These are phyloP conservation scores for Calycopis cecrops DNA, from an alignment of 1,140 invertebrate genomes.

Conservation along the genomic window DNA sequence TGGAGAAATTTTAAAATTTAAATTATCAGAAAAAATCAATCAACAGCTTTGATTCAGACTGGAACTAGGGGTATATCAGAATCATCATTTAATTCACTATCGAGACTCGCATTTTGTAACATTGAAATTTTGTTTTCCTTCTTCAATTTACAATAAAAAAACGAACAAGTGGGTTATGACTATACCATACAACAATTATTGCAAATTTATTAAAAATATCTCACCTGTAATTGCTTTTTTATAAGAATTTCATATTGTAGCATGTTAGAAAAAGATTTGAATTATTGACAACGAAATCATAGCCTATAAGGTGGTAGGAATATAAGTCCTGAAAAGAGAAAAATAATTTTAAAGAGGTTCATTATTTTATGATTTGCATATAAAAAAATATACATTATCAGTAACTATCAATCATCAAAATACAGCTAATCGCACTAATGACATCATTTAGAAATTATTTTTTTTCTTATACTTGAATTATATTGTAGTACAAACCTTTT, in stretches of 20 bases:
- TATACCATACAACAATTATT: no score
- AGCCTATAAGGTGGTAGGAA: no score
- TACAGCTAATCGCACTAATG: conserved; percentile 26
- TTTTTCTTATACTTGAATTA: not conserved
- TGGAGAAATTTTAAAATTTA: no score
- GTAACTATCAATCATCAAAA: conserved; percentile 27
- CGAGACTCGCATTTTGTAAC: not conserved
- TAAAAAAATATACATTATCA: conserved; percentile 21
- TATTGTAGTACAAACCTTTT: not conserved
- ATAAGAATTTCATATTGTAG: no score
- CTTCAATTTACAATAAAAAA: no score
- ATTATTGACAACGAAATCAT: no score
- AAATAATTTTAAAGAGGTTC: not conserved
- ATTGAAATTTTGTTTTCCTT: no score
- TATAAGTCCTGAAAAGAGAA: not conserved
- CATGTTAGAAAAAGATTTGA: no score
- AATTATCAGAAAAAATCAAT: conserved; percentile 21
- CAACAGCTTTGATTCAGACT: conserved; percentile 26
- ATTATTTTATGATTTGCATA: not conserved
- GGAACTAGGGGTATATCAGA: conserved; percentile 37
- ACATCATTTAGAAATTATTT: conserved; percentile 14
- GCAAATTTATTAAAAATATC: no score
- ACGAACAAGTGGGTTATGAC: no score
- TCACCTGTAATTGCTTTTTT: no score
- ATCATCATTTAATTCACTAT: conserved; percentile 29